These are phyloP conservation scores for Ptychobarbus kaznakovi DNA, from an alignment of 2,797 vertebrate genomes.

Conservation along the genomic window DNA sequence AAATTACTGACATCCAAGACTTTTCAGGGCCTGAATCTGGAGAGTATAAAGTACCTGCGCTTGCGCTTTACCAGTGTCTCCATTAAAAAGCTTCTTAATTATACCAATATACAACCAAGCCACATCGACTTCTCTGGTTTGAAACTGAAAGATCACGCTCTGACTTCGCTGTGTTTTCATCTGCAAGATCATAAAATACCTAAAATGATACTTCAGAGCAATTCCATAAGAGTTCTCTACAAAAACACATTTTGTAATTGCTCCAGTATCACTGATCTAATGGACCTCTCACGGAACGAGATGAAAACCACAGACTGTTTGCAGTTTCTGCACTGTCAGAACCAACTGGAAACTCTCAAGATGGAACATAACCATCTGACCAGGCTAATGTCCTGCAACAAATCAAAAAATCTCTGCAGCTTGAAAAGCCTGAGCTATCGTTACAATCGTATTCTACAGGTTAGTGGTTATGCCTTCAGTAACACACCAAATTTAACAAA, in stretches of 20 bases:
- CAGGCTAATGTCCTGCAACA: slow-evolving; percentile 56
- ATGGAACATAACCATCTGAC: slow-evolving; percentile 74
- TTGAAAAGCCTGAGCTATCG: slow-evolving; percentile 72
- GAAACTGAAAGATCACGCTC: slow-evolving; percentile 55
- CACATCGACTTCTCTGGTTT: slow-evolving; percentile 75
- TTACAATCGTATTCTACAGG: slow-evolving; percentile 77
- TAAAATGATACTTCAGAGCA: slow-evolving; percentile 62
- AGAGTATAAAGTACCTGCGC: slow-evolving; percentile 59
- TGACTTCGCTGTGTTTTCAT: slow-evolving; percentile 66
- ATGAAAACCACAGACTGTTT: slow-evolving; percentile 65
- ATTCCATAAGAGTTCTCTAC: slow-evolving; percentile 61
- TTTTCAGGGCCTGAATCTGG: slow-evolving; percentile 73
- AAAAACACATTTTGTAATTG: slow-evolving; percentile 61
- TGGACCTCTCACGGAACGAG: slow-evolving; percentile 73
- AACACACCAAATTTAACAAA: slow-evolving; percentile 67
- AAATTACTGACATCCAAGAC: slow-evolving; percentile 50
- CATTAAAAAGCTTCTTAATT: slow-evolving; percentile 66
- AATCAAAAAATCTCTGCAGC: fast-evolving
- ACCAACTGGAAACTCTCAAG: slow-evolving; percentile 53
- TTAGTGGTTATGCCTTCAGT: slow-evolving; percentile 69
- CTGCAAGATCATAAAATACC: slow-evolving; percentile 54
- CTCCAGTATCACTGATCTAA: slow-evolving; percentile 63
- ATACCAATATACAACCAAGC: slow-evolving; percentile 64
- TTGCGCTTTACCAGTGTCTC: slow-evolving; percentile 72
- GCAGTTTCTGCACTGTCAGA: slow-evolving; percentile 69